Evolutionary conservation across 2,888 invertebrate species (phyloP).

Genomic region (Oxytorus armatus): DNA sequence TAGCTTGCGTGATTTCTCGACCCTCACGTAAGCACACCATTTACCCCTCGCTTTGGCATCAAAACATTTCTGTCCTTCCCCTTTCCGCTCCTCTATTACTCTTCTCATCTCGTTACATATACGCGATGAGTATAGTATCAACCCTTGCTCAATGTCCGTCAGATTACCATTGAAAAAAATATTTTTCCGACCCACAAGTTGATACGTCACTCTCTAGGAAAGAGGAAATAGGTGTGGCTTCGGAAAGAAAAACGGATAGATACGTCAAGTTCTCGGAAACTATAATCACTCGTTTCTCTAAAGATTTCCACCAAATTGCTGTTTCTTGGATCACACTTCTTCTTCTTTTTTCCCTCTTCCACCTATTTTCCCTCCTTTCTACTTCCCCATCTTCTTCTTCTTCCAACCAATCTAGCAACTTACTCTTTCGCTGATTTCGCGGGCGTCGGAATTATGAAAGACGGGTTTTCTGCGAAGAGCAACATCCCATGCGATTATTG

Average conservation of each 20-base stretch:
- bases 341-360: too few species aligned
- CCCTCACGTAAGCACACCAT: constrained; percentile 65
- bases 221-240: background rate
- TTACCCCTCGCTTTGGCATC: constrained; percentile 64
- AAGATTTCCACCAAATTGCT: too few species aligned
- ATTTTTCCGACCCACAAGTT: constrained; percentile 1
- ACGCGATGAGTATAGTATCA: constrained; percentile 76
- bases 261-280: too few species aligned
- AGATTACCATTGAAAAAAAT: background rate
- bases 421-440: too few species aligned
- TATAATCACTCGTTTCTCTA: too few species aligned
- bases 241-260: background rate
- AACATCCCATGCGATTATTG: too few species aligned
- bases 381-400: too few species aligned
- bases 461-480: too few species aligned
- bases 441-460: too few species aligned
- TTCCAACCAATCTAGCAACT: too few species aligned
- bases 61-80: constrained; percentile 49
- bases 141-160: constrained; percentile 66
- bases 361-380: too few species aligned
- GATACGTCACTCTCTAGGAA: background rate
- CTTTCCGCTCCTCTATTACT: constrained; percentile 29
- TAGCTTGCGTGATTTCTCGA: constrained; percentile 74
- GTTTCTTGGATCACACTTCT: too few species aligned
- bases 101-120: constrained; percentile 73